Evolutionary conservation across 2,797 vertebrate species (phyloP), one percentile per base, ranked within the genome.

Genomic region (Acipenser oxyrinchus): DNA sequence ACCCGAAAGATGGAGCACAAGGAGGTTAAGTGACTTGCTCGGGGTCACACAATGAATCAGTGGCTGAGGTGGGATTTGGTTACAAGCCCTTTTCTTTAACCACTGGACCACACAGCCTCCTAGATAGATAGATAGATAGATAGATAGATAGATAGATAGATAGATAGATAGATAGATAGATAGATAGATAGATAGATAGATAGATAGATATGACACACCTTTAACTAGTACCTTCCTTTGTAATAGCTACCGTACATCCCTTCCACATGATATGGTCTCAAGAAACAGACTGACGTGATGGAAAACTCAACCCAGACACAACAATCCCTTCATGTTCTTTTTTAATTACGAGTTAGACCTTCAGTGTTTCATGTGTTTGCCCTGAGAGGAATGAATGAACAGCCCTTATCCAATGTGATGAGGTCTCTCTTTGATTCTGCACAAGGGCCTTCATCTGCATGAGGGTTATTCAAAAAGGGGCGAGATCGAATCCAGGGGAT

Each of bases 251-350:
- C 1, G 37, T 37, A 37, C 37, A 37, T 37, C 37, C 37, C 48
- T 50, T 13, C 23, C 13, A 60, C 15, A 58, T 48, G n/a, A 59
- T 57, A 49, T 7, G 8, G 53, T 51, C 61, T 60, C 62, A 13
- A 37, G 18, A 49, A 50, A 61, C 13, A 8, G 52, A 66, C 62
- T 51, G 61, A 71, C 71, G 68, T 49, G 68, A 69, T 70, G 66
- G 67, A 74, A 68, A 64, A 69, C 53, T 57, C 48, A 55, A 58
- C 66, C 18, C 48, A 62, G 71, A 70, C 64, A 67, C 13, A 65
- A 67, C 49, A 69, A 62, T 62, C 60, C 48, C 60, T 37, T 62
- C 23, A 10, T 7, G 8, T 18, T 62, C 60, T 37, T 51, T 62
- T 48, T 51, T 13, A 60, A 59, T 68, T 55, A 62, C 51, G 49